Evolutionary conservation across 2,113 vertebrate species (phyloP).

Genomic region (Ceyx cyanopectus): DNA sequence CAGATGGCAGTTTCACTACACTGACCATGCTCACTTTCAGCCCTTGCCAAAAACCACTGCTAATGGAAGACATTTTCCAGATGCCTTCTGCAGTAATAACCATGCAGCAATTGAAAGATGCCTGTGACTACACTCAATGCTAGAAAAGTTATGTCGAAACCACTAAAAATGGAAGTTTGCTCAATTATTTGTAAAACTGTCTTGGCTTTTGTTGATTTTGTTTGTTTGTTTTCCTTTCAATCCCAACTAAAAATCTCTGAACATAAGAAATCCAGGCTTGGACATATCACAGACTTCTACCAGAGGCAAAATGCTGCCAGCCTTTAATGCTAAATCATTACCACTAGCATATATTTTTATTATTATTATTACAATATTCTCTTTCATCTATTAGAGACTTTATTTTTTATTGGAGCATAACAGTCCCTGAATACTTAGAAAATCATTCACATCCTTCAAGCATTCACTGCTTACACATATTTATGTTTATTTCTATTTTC

Average conservation of each 20-base stretch:
- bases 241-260: neutral
- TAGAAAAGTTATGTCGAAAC: neutral
- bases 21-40: neutral
- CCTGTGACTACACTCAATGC: neutral
- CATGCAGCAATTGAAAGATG: neutral
- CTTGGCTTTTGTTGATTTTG: neutral
- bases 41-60: constrained; percentile 9
- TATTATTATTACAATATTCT: too few species aligned
- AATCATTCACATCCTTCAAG: neutral
- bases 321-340: neutral
- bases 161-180: neutral
- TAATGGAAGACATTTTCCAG: constrained; percentile 40
- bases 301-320: neutral
- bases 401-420: neutral
- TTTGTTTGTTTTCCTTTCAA: neutral
- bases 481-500: neutral
- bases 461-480: neutral
- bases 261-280: neutral
- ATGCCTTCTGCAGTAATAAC: constrained; percentile 21
- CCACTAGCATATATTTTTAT: neutral
- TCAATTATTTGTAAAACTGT: neutral
- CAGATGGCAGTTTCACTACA: constrained; percentile 30
- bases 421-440: neutral
- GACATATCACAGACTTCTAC: neutral
- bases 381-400: neutral